Base-by-base conservation (phyloP, 2,888 invertebrate genomes). In the Endotricha flammealis region DNA sequence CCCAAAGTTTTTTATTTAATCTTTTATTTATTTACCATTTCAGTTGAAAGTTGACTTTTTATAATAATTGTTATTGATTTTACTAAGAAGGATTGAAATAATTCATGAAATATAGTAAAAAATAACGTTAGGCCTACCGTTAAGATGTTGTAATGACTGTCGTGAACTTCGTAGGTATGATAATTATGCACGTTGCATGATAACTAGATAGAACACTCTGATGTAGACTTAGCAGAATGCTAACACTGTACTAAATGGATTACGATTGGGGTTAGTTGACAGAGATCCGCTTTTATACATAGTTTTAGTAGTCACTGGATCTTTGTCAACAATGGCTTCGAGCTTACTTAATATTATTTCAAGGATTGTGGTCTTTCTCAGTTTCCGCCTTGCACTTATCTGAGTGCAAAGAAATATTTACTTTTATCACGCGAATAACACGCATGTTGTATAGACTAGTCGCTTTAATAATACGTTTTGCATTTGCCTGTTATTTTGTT, bases 401-500 rank as follows among this genome's bases (percentile, higher is more conserved):
- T 11, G 7, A 12, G 12, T 12, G 17, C 30, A 13, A 17, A 6
- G 6, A 29, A 24, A 13, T 16, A 29, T 36, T 8, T 20, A 29
- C 32, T 36, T 32, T 17, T 28, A 22, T 25, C 16, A 30, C 27
- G 41, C 29, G 29, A 43, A 37, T 61, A 58, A 62, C 51, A 42
- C 44, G 76, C 75, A 75, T 73, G 74, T 50, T 51, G 41, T 43
- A 20, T 42, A 28, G 39, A 36, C 53, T 57, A 59, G 56, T 57
- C 43, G 82, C 80, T 81, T 81, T 50, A 47, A 53, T 54, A 53
- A 75, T 74, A 69, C 73, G 69, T 77, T 66, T 77, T 79, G 85
- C 83, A 85, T 80, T 68, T 71, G 72, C 80, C 74, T 66, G 72
- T 80, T 75, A 81, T 69, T 64, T 73, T 51, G 73, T 75, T 83